Base-by-base conservation (phyloP, 2,797 vertebrate genomes). In the Poeciliopsis paucimaculata region DNA sequence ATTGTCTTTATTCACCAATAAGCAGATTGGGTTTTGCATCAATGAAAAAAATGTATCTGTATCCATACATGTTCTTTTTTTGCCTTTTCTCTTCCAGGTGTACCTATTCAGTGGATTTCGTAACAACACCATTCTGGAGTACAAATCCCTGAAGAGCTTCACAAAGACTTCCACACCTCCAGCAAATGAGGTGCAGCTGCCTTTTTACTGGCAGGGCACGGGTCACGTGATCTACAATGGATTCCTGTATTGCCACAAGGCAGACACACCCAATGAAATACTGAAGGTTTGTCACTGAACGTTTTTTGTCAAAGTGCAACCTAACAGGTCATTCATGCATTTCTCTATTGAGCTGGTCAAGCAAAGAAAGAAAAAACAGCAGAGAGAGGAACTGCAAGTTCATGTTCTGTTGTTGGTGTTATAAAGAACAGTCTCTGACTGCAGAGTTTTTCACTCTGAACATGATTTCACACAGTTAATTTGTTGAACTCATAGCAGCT, bases 201-300 rank as follows among this genome's bases (percentile, higher is more conserved):
- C 97, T 0, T 92, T 95, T 77, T 82, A 92, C 73, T 99, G 98
- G 98, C 95, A 98, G 85, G 98, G 98, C 49, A 97, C 97, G 0
- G 98, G 98, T 26, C 97, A 98, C 0, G 82, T 95, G 9, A 89
- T 98, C 77, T 95, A 96, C 78, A 91, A 95, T 10, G 96, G 97
- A 39, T 98, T 96, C 89, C 89, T 99, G 8, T 99, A 97, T 93
- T 98, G 96, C 91, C 98, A 99, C 81, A 96, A 91, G 39, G 93
- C 96, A 0, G 95, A 96, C 55, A 97, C 97, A 31, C 74, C 91
- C 81, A 98, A 97, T 72, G 96, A 98, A 88, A 96, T 99, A 53
- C 79, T 98, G n/a, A 98, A 98, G 92, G 95, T 95, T 73, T 49
- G 88, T 83, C 41, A 70, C 10, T 31, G 1, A 64, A 20, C 34